Conservation (phyloP, 2,113 vertebrate genomes). For the Irena cyanogastra region DNA sequence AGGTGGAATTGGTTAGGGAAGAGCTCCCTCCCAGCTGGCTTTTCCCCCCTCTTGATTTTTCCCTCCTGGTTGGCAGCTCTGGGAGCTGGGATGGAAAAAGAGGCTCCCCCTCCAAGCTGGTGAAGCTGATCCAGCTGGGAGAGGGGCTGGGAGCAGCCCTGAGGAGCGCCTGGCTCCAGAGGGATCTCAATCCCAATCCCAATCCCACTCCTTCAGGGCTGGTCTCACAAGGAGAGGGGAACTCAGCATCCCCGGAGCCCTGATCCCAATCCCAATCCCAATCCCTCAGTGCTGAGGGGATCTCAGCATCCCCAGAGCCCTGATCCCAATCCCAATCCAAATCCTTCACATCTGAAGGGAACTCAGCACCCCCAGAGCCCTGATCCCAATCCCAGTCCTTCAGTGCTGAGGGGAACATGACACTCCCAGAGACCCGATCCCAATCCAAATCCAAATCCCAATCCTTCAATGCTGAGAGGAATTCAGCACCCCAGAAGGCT, state of each 20-base stretch:
- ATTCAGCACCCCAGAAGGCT: not conserved
- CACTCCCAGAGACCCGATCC: not conserved
- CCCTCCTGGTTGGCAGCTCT: constrained; percentile 21
- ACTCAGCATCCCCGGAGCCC: not conserved
- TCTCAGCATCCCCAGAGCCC: not conserved
- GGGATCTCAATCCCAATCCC: not conserved
- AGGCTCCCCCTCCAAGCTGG: not conserved
- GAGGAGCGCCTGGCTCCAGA: fast-evolving
- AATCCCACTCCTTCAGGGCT: not conserved
- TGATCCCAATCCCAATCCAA: not conserved
- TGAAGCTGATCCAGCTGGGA: not conserved
- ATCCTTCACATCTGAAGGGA: not conserved
- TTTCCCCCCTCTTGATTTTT: constrained; percentile 23
- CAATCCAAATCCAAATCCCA: not conserved
- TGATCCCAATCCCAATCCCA: not conserved
- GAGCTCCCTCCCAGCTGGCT: not conserved
- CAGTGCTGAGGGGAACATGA: too few species aligned
- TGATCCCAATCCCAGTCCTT: not conserved
- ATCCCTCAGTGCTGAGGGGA: not conserved
- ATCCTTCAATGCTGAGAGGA: too few species aligned
- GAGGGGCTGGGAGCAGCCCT: not conserved
- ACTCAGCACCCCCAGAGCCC: too few species aligned
- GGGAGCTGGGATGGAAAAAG: not conserved
- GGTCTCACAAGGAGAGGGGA: not conserved
- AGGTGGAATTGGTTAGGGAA: constrained; percentile 61